Conservation (phyloP, 2,113 vertebrate species). For the Brachyistius frenatus region DNA sequence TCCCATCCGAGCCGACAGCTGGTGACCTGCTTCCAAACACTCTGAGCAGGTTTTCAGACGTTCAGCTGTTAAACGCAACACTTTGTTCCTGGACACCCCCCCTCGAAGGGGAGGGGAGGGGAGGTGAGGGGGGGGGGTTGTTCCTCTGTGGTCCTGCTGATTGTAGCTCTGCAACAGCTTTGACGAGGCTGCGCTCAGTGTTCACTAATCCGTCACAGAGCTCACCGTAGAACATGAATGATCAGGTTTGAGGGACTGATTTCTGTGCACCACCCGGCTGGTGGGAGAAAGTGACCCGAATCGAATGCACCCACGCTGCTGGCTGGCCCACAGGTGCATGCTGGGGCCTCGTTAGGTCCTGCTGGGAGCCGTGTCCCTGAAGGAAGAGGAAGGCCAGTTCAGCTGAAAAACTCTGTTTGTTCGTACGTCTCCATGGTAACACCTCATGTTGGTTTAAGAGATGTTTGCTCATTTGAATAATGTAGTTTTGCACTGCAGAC, state of each 20-base stretch:
- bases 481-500: too few relatives aligned
- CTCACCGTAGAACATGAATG: background rate
- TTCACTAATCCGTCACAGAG: background rate
- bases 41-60: background rate
- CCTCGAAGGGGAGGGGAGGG: too few relatives aligned
- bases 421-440: too few relatives aligned
- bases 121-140: too few relatives aligned
- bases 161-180: too few relatives aligned
- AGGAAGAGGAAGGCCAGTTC: too few relatives aligned
- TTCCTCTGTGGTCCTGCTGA: too few relatives aligned
- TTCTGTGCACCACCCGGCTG: background rate
- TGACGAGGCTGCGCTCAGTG: too few relatives aligned
- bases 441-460: too few relatives aligned
- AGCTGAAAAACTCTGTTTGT: too few relatives aligned
- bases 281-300: background rate
- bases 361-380: too few relatives aligned
- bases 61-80: background rate
- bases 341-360: background rate
- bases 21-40: conserved; percentile 31
- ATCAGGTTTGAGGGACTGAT: background rate
- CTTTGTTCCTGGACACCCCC: background rate
- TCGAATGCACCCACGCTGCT: background rate
- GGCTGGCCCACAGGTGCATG: background rate
- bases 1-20: conserved; percentile 16
- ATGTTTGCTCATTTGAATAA: too few relatives aligned